These are phyloP conservation scores for Empidonax alnorum DNA, from an alignment of 2,113 vertebrate genomes.

Conservation along the genomic window DNA sequence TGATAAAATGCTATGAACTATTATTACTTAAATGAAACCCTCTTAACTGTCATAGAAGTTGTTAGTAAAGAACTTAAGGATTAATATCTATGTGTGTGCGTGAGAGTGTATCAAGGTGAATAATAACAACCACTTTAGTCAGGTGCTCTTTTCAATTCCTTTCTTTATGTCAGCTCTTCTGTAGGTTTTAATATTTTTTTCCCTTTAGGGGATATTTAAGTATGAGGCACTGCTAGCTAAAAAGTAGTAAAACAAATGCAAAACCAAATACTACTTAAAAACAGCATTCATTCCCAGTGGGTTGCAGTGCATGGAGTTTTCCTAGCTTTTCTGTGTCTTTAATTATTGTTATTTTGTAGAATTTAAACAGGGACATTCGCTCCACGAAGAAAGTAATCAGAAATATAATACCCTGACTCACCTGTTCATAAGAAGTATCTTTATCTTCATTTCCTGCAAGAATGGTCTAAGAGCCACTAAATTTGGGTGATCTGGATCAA, in stretches of 20 bases:
- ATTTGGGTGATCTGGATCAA: not conserved
- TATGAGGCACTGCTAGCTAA: not conserved
- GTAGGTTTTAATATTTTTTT: constrained; percentile 29
- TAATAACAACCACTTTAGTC: constrained; percentile 35
- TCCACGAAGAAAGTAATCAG: not conserved
- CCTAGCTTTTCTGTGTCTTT: not conserved
- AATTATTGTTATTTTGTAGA: constrained; percentile 45
- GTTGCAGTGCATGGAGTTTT: not conserved
- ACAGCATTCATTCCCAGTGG: constrained; percentile 13
- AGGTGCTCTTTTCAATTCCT: constrained; percentile 40
- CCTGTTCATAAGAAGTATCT: not conserved
- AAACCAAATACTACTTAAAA: constrained; percentile 62
- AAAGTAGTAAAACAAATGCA: constrained; percentile 45
- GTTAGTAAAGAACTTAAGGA: not conserved
- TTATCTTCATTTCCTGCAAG: not conserved
- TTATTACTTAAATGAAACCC: not conserved
- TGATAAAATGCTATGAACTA: constrained; percentile 22
- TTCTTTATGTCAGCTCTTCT: constrained; percentile 42
- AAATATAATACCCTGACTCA: not conserved
- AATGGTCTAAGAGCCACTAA: not conserved
- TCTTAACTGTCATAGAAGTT: constrained; percentile 1
- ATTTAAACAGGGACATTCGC: not conserved
- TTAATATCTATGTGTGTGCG: not conserved
- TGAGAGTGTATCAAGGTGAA: not conserved
- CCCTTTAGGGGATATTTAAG: constrained; percentile 55